Evolutionary conservation across 2,888 invertebrate genomes (phyloP), one percentile per base, ranked within the genome.

Genomic region (Hypomecis punctinalis): DNA sequence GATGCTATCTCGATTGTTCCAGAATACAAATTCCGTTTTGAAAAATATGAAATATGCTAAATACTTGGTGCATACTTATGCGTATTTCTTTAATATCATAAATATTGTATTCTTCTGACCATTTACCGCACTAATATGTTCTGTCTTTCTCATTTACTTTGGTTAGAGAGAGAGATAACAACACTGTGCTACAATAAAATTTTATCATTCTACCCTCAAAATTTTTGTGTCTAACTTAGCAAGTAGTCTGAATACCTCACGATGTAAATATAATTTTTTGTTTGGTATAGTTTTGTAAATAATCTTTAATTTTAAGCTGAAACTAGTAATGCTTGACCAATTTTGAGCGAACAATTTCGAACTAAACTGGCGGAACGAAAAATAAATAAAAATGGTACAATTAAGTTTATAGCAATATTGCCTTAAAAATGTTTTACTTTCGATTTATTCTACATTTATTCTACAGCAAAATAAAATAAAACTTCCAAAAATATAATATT

Each of bases 171-270:
- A 8, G 49, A 23, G 23, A 23, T 37, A 49, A 49, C 49, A 11
- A 40, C 10, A 9, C 4, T 0, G 40, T 8, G 10, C 9, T 11
- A 45, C 6, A 5, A 45, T 11, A 11, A 53, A 45, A 55, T n/a
- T n/a, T n/a, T 53, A 42, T 37, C 33, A 3, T 8, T 3, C 40
- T 46, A 48, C 63, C 57, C 33, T 48, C 58, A 58, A 35, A 58
- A 52, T 42, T 52, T n/a, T 45, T 40, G 48, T 63, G 11, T 56
- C 51, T 60, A 52, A 64, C 49, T 36, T 60, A 60, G 51, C 0
- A 47, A 13, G 9, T 60, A 70, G 66, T 68, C 11, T 40, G 63
- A 76, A 77, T 85, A 85, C 85, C 84, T 69, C 67, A 67, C 48
- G 51, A 46, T 64, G 67, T 69, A 65, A 58, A 67, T 65, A 67